Evolutionary conservation across 1,140 invertebrate genomes (phyloP).

Genomic region (Monochamus saltuarius): DNA sequence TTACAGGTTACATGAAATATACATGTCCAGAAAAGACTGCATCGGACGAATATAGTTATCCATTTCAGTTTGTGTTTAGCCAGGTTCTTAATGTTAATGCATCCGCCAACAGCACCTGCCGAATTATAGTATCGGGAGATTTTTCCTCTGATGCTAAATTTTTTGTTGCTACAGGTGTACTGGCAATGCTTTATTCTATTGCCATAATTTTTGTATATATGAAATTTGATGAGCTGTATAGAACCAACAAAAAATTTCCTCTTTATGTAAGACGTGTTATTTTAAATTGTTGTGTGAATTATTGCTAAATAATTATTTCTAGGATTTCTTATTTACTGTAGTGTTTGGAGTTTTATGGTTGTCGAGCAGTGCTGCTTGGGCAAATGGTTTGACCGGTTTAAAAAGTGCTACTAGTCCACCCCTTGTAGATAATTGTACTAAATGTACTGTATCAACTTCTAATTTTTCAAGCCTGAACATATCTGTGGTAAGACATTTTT

Average conservation of each 20-base stretch:
- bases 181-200: constrained; percentile 64
- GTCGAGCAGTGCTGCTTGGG: constrained; percentile 67
- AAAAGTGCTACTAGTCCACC: constrained; percentile 55
- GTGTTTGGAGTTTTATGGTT: constrained; percentile 68
- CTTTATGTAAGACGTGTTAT: constrained; percentile 46
- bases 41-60: constrained; percentile 42
- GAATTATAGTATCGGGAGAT: constrained; percentile 49
- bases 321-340: constrained; percentile 66
- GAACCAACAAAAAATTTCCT: constrained; percentile 56
- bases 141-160: constrained; percentile 64
- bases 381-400: constrained; percentile 61
- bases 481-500: constrained; percentile 59
- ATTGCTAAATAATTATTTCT: constrained; percentile 30
- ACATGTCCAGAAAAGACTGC: constrained; percentile 16
- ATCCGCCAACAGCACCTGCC: constrained; percentile 22
- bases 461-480: constrained; percentile 63
- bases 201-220: constrained; percentile 62
- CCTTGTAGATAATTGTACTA: constrained; percentile 18
- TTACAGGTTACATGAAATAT: constrained; percentile 41
- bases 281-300: constrained; percentile 1
- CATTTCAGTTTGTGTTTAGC: constrained; percentile 38
- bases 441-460: constrained; percentile 46
- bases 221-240: constrained; percentile 62
- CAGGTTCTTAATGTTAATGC: constrained; percentile 11
- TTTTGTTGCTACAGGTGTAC: constrained; percentile 70